Conservation (phyloP, 2,113 vertebrate species). For the Triplophysa rosa region DNA sequence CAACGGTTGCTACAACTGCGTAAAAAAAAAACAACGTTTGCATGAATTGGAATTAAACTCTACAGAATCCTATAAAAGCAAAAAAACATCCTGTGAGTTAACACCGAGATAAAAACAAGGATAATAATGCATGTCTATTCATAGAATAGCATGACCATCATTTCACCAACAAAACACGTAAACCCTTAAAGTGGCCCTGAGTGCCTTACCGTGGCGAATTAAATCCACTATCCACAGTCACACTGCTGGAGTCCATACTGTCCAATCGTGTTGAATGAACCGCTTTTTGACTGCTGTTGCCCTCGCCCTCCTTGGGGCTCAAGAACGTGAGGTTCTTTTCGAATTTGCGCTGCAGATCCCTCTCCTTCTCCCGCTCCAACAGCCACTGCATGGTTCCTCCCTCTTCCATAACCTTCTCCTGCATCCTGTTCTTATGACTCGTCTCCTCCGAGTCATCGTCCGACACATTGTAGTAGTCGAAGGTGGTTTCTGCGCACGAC, state of each 20-base stretch:
- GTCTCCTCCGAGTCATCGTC: constrained; percentile 92
- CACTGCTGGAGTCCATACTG: constrained; percentile 99
- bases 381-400: constrained; percentile 97
- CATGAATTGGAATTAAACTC: constrained; percentile 1
- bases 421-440: constrained; percentile 74
- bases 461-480: constrained; percentile 97
- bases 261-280: constrained; percentile 93
- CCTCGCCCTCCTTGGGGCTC: constrained; percentile 84
- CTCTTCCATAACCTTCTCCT: constrained; percentile 82
- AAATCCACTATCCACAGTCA: constrained; percentile 99
- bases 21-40: not conserved
- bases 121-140: constrained; percentile 53
- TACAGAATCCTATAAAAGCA: constrained; percentile 31
- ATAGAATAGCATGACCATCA: constrained; percentile 53
- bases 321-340: constrained; percentile 96
- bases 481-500: constrained; percentile 77
- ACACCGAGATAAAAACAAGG: constrained; percentile 30
- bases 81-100: constrained; percentile 20
- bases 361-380: constrained; percentile 91
- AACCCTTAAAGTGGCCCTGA: constrained; percentile 48
- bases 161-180: constrained; percentile 44
- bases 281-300: constrained; percentile 86
- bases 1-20: constrained; percentile 23
- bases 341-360: constrained; percentile 94
- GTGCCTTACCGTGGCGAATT: constrained; percentile 96